Percentiles rank a stretch among this genome's conserved stretches.
phyloP scores from a whole-genome alignment of 2,888 invertebrate species.

The Neoitamus cyanurus region DNA sequence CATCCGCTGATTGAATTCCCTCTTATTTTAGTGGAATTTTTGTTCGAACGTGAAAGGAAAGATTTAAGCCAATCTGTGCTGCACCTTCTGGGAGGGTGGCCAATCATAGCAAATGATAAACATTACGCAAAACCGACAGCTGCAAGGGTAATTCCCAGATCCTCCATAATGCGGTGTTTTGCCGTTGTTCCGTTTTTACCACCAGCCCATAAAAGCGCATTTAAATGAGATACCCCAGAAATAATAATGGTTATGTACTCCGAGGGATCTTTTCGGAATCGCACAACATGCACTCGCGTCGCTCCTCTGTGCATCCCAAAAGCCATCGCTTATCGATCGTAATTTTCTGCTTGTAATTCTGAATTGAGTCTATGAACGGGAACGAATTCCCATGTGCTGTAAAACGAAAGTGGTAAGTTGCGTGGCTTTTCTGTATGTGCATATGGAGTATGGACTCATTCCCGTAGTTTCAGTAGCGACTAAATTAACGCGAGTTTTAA shows the following conservation, averaged over 20 bases:
- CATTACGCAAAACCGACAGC: neutral
- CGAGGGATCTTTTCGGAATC: neutral
- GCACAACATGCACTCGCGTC: neutral
- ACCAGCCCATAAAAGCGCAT: neutral
- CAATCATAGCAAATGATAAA: neutral
- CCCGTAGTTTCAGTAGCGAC: neutral
- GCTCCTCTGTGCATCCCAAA: neutral
- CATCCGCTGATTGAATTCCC: slow-evolving; percentile 49
- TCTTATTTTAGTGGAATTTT: slow-evolving; percentile 46
- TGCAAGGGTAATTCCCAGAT: neutral
- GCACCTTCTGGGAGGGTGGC: neutral
- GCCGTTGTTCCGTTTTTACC: neutral
- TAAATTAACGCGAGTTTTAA: neutral
- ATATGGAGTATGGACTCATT: neutral
- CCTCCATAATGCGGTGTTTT: neutral
- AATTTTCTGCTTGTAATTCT: neutral
- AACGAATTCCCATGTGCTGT: neutral
- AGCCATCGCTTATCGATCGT: neutral
- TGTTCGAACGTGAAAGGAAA: slow-evolving; percentile 6
- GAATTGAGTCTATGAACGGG: neutral
- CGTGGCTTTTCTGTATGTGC: neutral
- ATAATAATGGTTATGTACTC: neutral
- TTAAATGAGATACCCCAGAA: neutral
- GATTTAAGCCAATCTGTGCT: neutral
- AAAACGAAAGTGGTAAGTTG: neutral